Evolutionary conservation across 2,888 invertebrate genomes (phyloP).

Genomic region (Resseliella maxima): DNA sequence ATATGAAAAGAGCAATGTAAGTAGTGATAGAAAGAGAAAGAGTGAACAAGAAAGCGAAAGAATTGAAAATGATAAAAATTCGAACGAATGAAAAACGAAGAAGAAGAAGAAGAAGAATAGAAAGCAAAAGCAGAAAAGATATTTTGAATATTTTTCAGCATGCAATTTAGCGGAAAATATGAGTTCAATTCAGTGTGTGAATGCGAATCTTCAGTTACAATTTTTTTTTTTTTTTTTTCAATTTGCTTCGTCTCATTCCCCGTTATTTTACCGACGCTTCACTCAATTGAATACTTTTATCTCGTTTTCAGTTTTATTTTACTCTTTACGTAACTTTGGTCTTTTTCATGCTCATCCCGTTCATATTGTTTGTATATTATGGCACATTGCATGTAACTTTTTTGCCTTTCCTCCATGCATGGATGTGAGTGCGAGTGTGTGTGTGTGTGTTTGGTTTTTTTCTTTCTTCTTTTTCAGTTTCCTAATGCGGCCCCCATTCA

Average conservation of each 20-base stretch:
- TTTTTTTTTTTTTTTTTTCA: background rate
- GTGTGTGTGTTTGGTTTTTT: background rate
- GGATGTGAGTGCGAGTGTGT: no score
- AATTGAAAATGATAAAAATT: conserved; percentile 27
- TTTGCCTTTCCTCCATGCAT: background rate
- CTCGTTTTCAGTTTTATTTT: background rate
- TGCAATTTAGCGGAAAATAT: conserved; percentile 56
- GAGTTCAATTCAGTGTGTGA: conserved; percentile 56
- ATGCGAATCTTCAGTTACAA: conserved; percentile 49
- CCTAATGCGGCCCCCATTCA: conserved; percentile 20
- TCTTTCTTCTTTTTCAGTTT: background rate
- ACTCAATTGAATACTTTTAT: conserved; percentile 44
- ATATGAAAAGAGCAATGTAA: background rate
- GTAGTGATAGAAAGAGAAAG: background rate
- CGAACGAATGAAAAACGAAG: background rate
- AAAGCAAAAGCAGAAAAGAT: conserved; percentile 19
- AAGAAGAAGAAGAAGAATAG: conserved; percentile 33
- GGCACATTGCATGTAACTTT: conserved; percentile 15
- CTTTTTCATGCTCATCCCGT: background rate
- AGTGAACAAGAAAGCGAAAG: background rate
- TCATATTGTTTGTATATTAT: conserved; percentile 47
- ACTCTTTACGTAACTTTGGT: conserved; percentile 22
- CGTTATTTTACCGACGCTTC: background rate
- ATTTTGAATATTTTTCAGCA: conserved; percentile 55
- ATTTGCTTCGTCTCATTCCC: background rate